Conservation (phyloP, 2,797 vertebrate genomes). For the Danio tinwini region DNA sequence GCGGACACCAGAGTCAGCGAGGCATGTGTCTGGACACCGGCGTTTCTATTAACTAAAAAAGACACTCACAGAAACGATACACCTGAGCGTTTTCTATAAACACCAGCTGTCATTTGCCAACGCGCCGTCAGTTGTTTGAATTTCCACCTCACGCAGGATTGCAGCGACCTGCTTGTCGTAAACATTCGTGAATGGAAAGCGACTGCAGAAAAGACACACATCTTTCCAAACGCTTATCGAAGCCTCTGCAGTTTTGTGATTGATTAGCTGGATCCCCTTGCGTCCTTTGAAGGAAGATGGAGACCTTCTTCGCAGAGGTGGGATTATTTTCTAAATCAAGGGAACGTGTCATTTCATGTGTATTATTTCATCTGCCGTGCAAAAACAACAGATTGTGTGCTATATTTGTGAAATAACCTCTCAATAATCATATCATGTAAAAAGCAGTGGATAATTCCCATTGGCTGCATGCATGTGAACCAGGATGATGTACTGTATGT, state of each 20-base stretch:
- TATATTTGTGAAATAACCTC: not conserved
- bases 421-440: not conserved
- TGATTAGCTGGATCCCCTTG: constrained; percentile 46
- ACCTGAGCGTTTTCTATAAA: constrained; percentile 4
- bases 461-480: constrained; percentile 1
- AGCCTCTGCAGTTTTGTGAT: constrained; percentile 39
- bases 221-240: constrained; percentile 29
- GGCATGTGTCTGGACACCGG: constrained; percentile 8
- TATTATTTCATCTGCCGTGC: not conserved
- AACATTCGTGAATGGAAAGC: constrained; percentile 47
- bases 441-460: constrained; percentile 21
- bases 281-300: constrained; percentile 71
- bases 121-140: constrained; percentile 16
- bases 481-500: constrained; percentile 15
- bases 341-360: constrained; percentile 1
- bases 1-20: constrained; percentile 35
- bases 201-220: constrained; percentile 29
- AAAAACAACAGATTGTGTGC: not conserved
- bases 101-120: not conserved
- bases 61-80: not conserved
- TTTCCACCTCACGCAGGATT: constrained; percentile 10
- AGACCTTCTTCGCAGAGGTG: constrained; percentile 81
- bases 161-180: constrained; percentile 24
- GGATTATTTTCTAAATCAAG: constrained; percentile 46
- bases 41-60: constrained; percentile 5